These are phyloP conservation scores for Oncorhynchus mykiss DNA, from an alignment of 2,113 vertebrate species.

Conservation along the genomic window DNA sequence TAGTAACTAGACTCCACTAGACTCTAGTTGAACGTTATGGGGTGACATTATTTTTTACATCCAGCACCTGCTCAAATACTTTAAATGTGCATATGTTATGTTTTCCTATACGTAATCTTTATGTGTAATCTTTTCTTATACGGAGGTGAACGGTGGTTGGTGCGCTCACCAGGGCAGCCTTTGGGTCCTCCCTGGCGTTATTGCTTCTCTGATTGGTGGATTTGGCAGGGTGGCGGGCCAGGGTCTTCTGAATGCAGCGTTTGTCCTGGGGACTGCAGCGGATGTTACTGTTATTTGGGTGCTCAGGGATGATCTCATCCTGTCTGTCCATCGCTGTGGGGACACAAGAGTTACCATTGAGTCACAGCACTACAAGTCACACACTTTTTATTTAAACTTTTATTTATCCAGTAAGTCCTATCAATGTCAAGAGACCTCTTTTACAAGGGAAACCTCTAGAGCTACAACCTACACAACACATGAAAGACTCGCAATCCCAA, in stretches of 20 bases:
- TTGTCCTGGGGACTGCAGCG: constrained; percentile 87
- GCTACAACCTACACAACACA: neutral
- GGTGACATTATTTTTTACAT: too few species aligned
- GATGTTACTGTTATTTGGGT: constrained; percentile 88
- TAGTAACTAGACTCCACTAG: too few species aligned
- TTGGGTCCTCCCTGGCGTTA: constrained; percentile 76
- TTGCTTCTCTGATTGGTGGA: constrained; percentile 82
- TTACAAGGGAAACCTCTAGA: too few species aligned
- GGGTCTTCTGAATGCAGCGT: constrained; percentile 84
- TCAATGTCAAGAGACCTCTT: too few species aligned
- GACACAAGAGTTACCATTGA: neutral
- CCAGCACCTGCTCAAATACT: too few species aligned
- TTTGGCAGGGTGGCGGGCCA: constrained; percentile 77
- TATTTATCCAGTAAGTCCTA: neutral
- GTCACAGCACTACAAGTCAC: neutral
- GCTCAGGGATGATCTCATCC: constrained; percentile 78
- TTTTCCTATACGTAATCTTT: too few species aligned
- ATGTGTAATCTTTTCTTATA: too few species aligned
- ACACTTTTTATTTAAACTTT: neutral
- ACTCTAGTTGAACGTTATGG: too few species aligned
- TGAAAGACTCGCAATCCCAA: neutral
- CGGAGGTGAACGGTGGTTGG: neutral
- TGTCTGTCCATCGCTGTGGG: constrained; percentile 77
- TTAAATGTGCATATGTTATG: too few species aligned
- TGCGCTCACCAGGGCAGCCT: constrained; percentile 71